phyloP scores from a whole-genome alignment of 2,113 vertebrate genomes.

The Trematocara zebra region DNA sequence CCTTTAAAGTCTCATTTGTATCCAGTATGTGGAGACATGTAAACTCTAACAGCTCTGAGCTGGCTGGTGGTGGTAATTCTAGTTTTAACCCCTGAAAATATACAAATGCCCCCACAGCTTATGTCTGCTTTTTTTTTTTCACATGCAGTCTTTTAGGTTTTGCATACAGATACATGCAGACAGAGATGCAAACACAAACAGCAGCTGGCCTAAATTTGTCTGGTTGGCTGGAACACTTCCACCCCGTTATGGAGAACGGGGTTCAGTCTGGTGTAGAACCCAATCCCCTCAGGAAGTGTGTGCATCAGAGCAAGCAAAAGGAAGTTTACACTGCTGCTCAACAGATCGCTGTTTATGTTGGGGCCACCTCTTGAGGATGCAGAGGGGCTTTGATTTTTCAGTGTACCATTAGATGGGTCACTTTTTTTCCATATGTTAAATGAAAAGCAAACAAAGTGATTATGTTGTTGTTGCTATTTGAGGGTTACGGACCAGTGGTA shows the following conservation, averaged over 20 bases:
- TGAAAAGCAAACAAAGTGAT: not conserved
- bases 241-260: not conserved
- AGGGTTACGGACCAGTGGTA: not conserved
- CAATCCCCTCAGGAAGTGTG: slow-evolving; percentile 62
- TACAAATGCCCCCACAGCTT: not conserved
- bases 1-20: not conserved
- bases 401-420: not conserved
- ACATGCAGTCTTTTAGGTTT: not conserved
- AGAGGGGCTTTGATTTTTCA: slow-evolving; percentile 2
- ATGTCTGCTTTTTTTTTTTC: not conserved
- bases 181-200: not conserved
- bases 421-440: not conserved
- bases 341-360: slow-evolving; percentile 65
- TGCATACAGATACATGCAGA: not conserved
- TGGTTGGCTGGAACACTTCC: not conserved
- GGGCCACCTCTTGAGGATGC: slow-evolving; percentile 32
- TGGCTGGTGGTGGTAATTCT: not conserved
- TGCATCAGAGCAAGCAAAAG: slow-evolving; percentile 54
- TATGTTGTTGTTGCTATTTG: not conserved
- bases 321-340: slow-evolving; percentile 61
- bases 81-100: not conserved
- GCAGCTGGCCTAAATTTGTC: slow-evolving; percentile 46
- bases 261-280: slow-evolving; percentile 16
- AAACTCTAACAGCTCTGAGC: not conserved
- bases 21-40: not conserved